Base-by-base conservation (phyloP, 1,140 invertebrate genomes). In the Bombus terrestris region DNA sequence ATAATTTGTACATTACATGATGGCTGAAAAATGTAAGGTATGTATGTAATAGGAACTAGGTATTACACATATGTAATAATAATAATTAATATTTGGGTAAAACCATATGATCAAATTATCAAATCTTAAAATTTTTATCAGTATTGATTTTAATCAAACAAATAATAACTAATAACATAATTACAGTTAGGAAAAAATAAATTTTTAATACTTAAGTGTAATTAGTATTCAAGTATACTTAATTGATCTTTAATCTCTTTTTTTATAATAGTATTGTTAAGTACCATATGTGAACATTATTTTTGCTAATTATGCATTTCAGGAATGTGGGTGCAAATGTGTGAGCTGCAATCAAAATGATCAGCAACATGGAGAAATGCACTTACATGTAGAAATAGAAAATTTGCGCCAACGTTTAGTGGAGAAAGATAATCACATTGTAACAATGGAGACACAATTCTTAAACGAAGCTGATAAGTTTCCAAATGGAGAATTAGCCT, bases 361-460 rank as follows among this genome's bases (percentile, higher is more conserved):
- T 76, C 90, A 93, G 82, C 93, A 92, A n/a, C 94, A 94, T 35
- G 94, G 91, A 62, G 97, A 96, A 90, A 96, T 97, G 89, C 97
- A 98, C 93, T 95, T 98, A 81, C 97, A 98, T 93, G 97, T 97
- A 39, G 98, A 99, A 95, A 98, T 98, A 92, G 98, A 98, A 93
- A 97, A 98, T 93, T 95, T 99, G 85, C 97, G 98, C 92, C 97
- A 98, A 93, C 96, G 97, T 88, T 92, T 99, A 66, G 93, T 97
- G 37, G 98, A 98, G 92, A 96, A 97, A 90, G 97, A 98, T 93
- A 96, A 96, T 92, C 98, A 98, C 88, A 98, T 99, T 90, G 96
- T 98, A 80, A 97, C 96, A 88, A 97, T 99, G 96, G 98, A 99
- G 93, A 97, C 97, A 2, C 97, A 98, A 90, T 98, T 98, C 93